A percentile compares a stretch with the other conserved stretches of the same genome.
Evolutionary conservation across 2,888 invertebrate species (phyloP).

Genomic region (Leucoma salicis): DNA sequence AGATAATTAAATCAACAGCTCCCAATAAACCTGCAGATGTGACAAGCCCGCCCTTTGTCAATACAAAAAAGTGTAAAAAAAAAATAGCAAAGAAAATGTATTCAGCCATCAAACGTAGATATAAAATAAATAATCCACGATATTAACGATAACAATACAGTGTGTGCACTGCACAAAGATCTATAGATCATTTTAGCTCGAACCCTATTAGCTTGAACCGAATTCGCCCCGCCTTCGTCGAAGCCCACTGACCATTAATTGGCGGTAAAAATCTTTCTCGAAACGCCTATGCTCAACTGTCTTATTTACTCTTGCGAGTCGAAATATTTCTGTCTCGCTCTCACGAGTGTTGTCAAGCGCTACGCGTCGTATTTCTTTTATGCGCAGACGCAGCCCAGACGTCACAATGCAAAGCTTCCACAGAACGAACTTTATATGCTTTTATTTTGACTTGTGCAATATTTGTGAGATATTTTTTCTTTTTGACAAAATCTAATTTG

Average conservation of each 20-base stretch:
- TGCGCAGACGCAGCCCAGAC: constrained; percentile 62
- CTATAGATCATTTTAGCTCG: constrained; percentile 80
- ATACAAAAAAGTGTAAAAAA: constrained; percentile 39
- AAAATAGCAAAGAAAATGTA: constrained; percentile 58
- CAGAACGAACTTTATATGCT: constrained; percentile 62
- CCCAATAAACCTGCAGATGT: constrained; percentile 17
- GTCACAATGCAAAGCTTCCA: constrained; percentile 71
- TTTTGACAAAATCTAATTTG: constrained; percentile 64
- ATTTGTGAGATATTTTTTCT: constrained; percentile 71
- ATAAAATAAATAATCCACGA: constrained; percentile 72
- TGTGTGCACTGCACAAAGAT: constrained; percentile 63
- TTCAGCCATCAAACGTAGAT: constrained; percentile 71
- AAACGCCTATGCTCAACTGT: constrained; percentile 61
- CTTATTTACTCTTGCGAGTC: constrained; percentile 36
- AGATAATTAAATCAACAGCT: constrained; percentile 6
- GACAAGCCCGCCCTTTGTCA: constrained; percentile 37
- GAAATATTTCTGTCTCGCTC: constrained; percentile 38
- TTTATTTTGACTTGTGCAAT: constrained; percentile 75
- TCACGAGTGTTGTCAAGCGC: constrained; percentile 41
- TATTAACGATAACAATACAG: constrained; percentile 76
- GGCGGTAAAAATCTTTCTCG: constrained; percentile 67
- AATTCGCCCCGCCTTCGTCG: constrained; percentile 65
- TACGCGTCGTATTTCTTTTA: constrained; percentile 61
- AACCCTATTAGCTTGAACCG: constrained; percentile 76
- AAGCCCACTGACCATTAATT: constrained; percentile 81